phyloP scores from a whole-genome alignment of 2,113 vertebrate species.

The Oreochromis aureus region DNA sequence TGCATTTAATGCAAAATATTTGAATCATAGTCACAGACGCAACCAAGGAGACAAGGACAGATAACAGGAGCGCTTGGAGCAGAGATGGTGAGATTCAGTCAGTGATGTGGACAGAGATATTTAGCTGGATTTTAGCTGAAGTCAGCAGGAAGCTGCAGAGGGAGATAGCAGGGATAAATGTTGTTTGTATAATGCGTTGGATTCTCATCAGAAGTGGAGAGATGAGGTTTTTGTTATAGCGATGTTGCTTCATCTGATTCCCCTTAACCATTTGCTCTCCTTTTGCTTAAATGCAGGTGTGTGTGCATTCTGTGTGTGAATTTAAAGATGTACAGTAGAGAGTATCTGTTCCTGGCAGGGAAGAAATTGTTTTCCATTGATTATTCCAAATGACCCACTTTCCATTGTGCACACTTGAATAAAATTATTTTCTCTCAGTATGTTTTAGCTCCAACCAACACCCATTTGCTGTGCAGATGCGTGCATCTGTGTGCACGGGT shows the following conservation, averaged over 20 bases:
- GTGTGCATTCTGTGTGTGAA: neutral
- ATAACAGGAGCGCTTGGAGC: neutral
- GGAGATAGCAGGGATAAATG: neutral
- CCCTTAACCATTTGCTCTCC: neutral
- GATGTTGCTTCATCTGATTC: neutral
- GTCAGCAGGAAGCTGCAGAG: conserved; percentile 35
- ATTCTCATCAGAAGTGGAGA: neutral
- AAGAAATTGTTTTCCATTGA: neutral
- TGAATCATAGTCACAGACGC: neutral
- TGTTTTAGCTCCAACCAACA: conserved; percentile 12
- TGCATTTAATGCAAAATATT: neutral
- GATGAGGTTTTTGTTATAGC: conserved; percentile 1
- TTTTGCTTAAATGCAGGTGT: neutral
- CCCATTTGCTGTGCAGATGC: neutral
- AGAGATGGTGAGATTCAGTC: conserved; percentile 11
- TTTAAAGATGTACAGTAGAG: neutral
- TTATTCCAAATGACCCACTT: conserved; percentile 51
- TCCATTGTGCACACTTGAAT: conserved; percentile 22
- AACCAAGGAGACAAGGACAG: neutral
- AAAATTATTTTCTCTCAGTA: conserved; percentile 10
- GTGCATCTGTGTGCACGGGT: neutral
- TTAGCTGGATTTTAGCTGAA: conserved; percentile 40
- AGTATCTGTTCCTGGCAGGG: neutral
- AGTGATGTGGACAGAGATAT: conserved; percentile 33
- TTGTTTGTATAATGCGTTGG: conserved; percentile 12